These are phyloP conservation scores for Zaprionus ornatus DNA, from an alignment of 1,140 invertebrate genomes.

Conservation along the genomic window DNA sequence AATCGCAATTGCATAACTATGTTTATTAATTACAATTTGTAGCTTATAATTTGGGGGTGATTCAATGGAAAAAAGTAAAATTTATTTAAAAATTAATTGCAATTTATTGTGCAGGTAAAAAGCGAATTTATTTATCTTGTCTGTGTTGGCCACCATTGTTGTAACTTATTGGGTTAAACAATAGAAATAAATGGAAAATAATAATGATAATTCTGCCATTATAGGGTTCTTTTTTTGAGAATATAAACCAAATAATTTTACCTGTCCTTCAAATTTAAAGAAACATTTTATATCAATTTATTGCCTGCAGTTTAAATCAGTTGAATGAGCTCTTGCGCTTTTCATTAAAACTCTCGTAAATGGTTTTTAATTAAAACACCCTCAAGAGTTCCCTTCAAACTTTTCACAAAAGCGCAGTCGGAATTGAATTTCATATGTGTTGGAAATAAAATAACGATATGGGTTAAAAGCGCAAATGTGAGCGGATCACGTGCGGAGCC, in stretches of 20 bases:
- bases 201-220: background rate
- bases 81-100: background rate
- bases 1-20: background rate
- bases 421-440: background rate
- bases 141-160: background rate
- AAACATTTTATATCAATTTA: background rate
- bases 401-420: background rate
- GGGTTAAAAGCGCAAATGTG: conserved; percentile 20
- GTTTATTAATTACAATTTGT: background rate
- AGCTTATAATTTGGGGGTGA: background rate
- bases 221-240: background rate
- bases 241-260: background rate
- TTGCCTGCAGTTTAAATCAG: background rate
- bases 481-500: conserved; percentile 42
- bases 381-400: background rate
- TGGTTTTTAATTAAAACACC: conserved; percentile 11
- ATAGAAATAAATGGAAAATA: background rate
- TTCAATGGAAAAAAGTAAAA: background rate
- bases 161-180: background rate
- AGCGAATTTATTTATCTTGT: background rate
- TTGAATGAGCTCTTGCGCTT: background rate
- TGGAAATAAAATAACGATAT: background rate
- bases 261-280: background rate
- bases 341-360: background rate
- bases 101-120: background rate